Base-by-base conservation (phyloP, 2,113 vertebrate species). In the Gulo gulo region DNA sequence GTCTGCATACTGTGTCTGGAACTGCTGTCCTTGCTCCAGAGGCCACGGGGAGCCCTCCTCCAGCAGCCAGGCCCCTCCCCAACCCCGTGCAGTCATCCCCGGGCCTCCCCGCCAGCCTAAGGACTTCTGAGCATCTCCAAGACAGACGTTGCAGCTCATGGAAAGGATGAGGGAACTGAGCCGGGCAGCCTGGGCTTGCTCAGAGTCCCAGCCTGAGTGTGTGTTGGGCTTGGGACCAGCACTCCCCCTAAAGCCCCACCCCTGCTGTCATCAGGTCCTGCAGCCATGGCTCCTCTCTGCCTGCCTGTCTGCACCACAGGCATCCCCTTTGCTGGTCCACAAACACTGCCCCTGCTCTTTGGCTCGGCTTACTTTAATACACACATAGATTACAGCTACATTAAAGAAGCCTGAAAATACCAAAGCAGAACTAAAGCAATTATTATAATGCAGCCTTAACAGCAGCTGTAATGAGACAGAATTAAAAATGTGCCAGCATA, bases 391-490 rank as follows among this genome's bases (percentile, higher is more conserved):
- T 98, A 99, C 96, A 98, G 98, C 94, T 98, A 97, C 98, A 98
- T 98, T 98, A 98, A 98, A 91, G 98, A 94, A 97, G 98, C 97
- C 98, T 91, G 98, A 94, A 98, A 98, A 98, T 97, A 98, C 98
- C 97, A 16, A 98, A 98, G 99, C 98, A 99, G 98, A 99, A 98
- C 98, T 98, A 98, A 99, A 98, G 99, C 98, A 99, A 99, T 99
- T 99, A 99, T 98, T 98, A 98, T 99, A 98, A 99, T 98, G 97
- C 83, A 97, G 97, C 97, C 98, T 98, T 98, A 98, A 98, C 98
- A 98, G 98, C 98, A 97, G 97, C 98, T 98, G 97, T 98, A 98
- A 99, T 98, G 98, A 99, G 98, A 98, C 78, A 98, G 98, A 98
- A 99, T 98, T 98, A 98, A 98, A 98, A 98, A 98, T 97, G 97